Base-by-base conservation (phyloP, 2,888 invertebrate species). In the Chloroclysta siterata region DNA sequence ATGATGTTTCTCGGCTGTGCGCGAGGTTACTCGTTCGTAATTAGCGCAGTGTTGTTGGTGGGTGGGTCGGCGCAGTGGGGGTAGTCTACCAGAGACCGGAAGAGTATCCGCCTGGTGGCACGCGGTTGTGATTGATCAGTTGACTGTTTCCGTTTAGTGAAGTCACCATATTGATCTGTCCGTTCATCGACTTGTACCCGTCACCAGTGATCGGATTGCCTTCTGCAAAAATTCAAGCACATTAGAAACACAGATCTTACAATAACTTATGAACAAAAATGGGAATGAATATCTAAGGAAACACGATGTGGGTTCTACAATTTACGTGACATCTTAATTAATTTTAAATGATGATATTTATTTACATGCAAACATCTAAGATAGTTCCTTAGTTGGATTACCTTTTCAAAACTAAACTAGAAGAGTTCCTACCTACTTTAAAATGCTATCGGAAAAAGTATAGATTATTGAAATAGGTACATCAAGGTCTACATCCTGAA, bases 71-170 rank as follows among this genome's bases (percentile, higher is more conserved):
- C 69, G 65, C 66, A 60, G 72, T 72, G 71, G 69, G 74, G 77
- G 67, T 71, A 66, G 78, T 83, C 94, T 95, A 95, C 95, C 95
- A 95, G 71, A 95, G 94, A 72, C 95, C 95, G 72, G 95, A 95
- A 71, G 95, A 95, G 83, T 89, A 95, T 54, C 95, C 95, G 75
- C 95, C 95, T 56, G 95, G 95, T 55, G 95, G 95, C 71, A 95
- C 94, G 83, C 95, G 95, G 80, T 86, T 90, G 79, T 94, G 94
- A 67, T 84, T 81, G 72, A 87, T 85, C 71, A 87, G 79, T 69
- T 85, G 85, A 80, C 83, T 90, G 80, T 82, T 83, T 70, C 91
- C 90, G 77, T 87, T 87, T 67, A 89, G 82, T 70, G 89, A 90
- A 71, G 92, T 91, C 76, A 90, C 89, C 72, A 86, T 90, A 85